phyloP scores from a whole-genome alignment of 1,140 invertebrate species.

The Stenopsyche tienmushanensis region DNA sequence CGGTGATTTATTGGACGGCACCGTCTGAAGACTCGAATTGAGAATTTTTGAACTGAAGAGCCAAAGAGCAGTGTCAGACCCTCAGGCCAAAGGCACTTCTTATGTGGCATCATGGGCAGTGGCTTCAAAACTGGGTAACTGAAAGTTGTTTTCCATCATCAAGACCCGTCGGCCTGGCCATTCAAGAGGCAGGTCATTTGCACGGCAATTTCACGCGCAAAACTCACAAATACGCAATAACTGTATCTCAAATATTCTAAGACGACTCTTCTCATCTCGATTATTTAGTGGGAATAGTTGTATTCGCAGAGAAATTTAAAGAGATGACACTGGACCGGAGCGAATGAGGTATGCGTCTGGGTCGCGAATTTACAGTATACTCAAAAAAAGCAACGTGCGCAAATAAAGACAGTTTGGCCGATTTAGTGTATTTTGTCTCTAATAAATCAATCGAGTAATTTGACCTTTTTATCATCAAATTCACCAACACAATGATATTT shows the following conservation, averaged over 20 bases:
- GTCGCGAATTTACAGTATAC: no score
- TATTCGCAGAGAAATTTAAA: no score
- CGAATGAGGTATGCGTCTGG: no score
- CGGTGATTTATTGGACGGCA: background rate
- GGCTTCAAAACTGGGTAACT: slow-evolving; percentile 25
- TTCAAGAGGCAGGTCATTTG: background rate
- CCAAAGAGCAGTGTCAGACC: background rate
- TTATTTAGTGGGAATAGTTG: background rate
- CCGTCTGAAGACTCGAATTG: background rate
- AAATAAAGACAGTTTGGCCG: no score
- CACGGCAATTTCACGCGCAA: slow-evolving; percentile 11
- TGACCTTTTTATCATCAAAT: no score
- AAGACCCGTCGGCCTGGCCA: slow-evolving; percentile 8
- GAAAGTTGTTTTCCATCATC: slow-evolving; percentile 27
- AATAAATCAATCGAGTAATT: no score
- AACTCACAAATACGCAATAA: slow-evolving; percentile 4
- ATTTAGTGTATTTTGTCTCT: no score
- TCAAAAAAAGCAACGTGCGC: no score
- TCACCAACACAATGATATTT: no score
- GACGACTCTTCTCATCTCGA: background rate
- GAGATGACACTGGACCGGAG: no score
- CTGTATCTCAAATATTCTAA: background rate
- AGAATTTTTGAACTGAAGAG: background rate
- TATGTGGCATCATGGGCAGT: background rate
- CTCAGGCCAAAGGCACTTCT: background rate